Percentiles rank a stretch among this genome's conserved stretches.
Conservation (phyloP, 2,888 invertebrate species). For the Noctuana brunneofusca region DNA sequence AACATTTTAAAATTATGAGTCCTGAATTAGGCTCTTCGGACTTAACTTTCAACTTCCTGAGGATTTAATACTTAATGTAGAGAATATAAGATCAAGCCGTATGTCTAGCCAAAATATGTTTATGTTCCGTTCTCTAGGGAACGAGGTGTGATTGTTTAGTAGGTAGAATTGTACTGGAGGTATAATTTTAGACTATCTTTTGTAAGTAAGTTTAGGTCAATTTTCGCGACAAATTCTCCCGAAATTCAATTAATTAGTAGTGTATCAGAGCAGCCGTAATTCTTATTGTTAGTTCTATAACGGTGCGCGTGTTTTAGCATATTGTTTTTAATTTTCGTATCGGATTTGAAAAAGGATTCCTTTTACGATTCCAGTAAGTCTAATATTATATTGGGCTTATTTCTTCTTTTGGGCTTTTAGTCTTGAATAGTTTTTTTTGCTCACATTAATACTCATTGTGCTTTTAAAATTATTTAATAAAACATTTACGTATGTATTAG, state of each 20-base stretch:
- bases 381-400: too few relatives aligned
- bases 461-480: too few relatives aligned
- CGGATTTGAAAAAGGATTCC: too few relatives aligned
- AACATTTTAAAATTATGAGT: too few relatives aligned
- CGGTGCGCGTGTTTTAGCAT: conserved; percentile 55
- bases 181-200: conserved; percentile 35
- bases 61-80: too few relatives aligned
- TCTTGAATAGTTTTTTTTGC: too few relatives aligned
- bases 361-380: too few relatives aligned
- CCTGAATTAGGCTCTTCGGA: too few relatives aligned
- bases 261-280: conserved; percentile 49
- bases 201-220: conserved; percentile 77
- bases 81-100: conserved; percentile 36
- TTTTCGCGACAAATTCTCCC: conserved; percentile 82
- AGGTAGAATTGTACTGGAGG: conserved; percentile 2
- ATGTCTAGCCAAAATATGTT: conserved; percentile 9
- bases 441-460: too few relatives aligned
- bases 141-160: conserved; percentile 25
- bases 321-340: neutral
- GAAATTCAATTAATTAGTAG: conserved; percentile 82
- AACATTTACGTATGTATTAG: too few relatives aligned
- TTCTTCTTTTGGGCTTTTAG: too few relatives aligned
- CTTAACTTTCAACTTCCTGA: too few relatives aligned
- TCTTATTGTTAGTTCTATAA: conserved; percentile 55
- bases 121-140: neutral